Percentiles rank a stretch among this genome's conserved stretches.
phyloP scores from a whole-genome alignment of 2,113 vertebrate genomes.

The Ictalurus punctatus region DNA sequence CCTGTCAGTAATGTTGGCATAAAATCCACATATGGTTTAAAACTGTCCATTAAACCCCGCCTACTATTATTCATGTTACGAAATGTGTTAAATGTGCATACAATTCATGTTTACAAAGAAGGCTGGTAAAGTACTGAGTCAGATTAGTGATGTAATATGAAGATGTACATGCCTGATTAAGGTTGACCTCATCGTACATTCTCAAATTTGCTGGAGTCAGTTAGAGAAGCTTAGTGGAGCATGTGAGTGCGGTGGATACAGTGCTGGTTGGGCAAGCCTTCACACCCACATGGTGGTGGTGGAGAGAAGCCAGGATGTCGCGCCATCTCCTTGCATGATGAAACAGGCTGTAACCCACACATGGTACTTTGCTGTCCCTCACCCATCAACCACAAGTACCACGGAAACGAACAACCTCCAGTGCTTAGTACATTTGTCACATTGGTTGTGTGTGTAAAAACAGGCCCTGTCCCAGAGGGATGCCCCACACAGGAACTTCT shows the following conservation, averaged over 20 bases:
- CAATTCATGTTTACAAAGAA: constrained; percentile 16
- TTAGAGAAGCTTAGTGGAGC: constrained; percentile 33
- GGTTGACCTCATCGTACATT: constrained; percentile 34
- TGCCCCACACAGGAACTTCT: constrained; percentile 89
- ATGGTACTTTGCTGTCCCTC: constrained; percentile 48
- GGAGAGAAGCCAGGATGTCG: constrained; percentile 53
- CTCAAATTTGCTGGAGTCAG: background rate
- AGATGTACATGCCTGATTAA: background rate
- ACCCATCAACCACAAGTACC: constrained; percentile 25
- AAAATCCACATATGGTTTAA: constrained; percentile 3
- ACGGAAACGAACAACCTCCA: constrained; percentile 19
- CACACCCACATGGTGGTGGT: constrained; percentile 40
- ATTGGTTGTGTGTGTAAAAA: constrained; percentile 35
- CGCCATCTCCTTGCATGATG: constrained; percentile 64
- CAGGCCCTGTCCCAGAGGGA: constrained; percentile 92
- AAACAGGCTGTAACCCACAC: constrained; percentile 66
- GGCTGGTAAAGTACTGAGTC: background rate
- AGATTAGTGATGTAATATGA: background rate
- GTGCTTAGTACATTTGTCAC: background rate
- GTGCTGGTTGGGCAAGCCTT: constrained; percentile 43
- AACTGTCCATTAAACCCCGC: background rate
- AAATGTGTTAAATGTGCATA: background rate
- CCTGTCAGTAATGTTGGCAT: constrained; percentile 23
- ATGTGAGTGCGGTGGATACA: constrained; percentile 6
- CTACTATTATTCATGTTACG: background rate